phyloP scores from a whole-genome alignment of 2,888 invertebrate species.

The Platycheirus albimanus region DNA sequence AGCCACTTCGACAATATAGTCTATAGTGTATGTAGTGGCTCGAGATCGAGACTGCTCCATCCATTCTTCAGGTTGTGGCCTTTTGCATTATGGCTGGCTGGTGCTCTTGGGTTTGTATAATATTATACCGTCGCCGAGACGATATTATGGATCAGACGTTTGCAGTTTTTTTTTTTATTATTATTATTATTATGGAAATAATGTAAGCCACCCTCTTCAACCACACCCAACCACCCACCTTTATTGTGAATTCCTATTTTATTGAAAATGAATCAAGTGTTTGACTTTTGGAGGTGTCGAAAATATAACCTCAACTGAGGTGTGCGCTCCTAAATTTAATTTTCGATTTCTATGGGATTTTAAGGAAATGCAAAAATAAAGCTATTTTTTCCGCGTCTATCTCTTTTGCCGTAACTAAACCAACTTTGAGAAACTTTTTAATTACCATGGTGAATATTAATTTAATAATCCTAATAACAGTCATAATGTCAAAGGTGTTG shows the following conservation, averaged over 20 bases:
- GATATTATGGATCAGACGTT: slow-evolving; percentile 19
- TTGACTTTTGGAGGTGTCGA: slow-evolving; percentile 43
- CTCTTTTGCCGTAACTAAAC: too few species aligned
- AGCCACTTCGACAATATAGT: slow-evolving; percentile 46
- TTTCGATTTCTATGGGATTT: neutral
- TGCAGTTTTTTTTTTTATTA: slow-evolving; percentile 29
- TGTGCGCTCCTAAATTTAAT: slow-evolving; percentile 1
- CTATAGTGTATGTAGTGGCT: slow-evolving; percentile 14
- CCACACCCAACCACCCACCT: neutral
- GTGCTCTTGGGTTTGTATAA: neutral
- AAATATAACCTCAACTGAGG: slow-evolving; percentile 4
- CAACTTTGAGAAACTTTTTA: slow-evolving; percentile 34
- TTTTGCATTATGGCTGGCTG: slow-evolving; percentile 1
- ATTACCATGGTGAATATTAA: slow-evolving; percentile 39
- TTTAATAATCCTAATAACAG: slow-evolving; percentile 47
- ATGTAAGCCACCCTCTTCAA: slow-evolving; percentile 6
- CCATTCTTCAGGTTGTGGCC: slow-evolving; percentile 48
- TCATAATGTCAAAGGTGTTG: slow-evolving; percentile 37
- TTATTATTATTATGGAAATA: slow-evolving; percentile 19
- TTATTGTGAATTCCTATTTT: neutral
- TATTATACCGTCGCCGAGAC: neutral
- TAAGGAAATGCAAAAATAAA: neutral
- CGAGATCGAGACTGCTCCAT: slow-evolving; percentile 33
- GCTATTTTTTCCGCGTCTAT: neutral
- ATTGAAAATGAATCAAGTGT: slow-evolving; percentile 41